These are phyloP conservation scores for Panagrolaimus sp. DNA, from an alignment of 1,140 invertebrate genomes.

Conservation along the genomic window DNA sequence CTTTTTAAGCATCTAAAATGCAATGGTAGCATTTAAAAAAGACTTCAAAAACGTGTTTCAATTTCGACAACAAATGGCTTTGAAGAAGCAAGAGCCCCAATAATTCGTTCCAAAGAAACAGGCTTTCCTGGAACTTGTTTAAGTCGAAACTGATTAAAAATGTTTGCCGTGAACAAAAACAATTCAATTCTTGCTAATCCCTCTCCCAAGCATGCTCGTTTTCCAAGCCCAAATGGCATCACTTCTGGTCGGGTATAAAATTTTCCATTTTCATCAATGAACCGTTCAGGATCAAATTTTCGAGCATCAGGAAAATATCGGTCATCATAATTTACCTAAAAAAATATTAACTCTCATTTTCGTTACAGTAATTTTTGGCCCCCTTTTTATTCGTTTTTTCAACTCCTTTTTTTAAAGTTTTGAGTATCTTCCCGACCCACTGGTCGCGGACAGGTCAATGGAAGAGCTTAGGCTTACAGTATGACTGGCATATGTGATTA, in stretches of 20 bases:
- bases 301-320: constrained; percentile 1
- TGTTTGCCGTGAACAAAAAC: not conserved
- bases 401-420: too few species aligned
- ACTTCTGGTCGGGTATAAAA: not conserved
- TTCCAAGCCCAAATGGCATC: constrained; percentile 5
- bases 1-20: too few species aligned
- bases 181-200: not conserved
- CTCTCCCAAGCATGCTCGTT: constrained; percentile 1
- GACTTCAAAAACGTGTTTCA: not conserved
- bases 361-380: too few species aligned
- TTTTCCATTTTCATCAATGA: constrained; percentile 11
- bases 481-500: not conserved
- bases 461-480: too few species aligned
- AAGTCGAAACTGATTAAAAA: constrained; percentile 7
- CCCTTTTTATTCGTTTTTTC: too few species aligned
- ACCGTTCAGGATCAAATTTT: not conserved
- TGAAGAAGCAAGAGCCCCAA: too few species aligned
- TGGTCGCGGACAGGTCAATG: too few species aligned
- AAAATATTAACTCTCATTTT: too few species aligned
- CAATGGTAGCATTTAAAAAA: too few species aligned
- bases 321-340: constrained; percentile 1
- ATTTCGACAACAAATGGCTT: not conserved
- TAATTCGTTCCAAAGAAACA: too few species aligned
- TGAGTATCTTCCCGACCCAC: too few species aligned
- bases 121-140: not conserved